Percentiles rank a stretch among this genome's conserved stretches.
These are phyloP conservation scores for Panthera uncia DNA, from an alignment of 2,113 vertebrate genomes.

Conservation along the genomic window DNA sequence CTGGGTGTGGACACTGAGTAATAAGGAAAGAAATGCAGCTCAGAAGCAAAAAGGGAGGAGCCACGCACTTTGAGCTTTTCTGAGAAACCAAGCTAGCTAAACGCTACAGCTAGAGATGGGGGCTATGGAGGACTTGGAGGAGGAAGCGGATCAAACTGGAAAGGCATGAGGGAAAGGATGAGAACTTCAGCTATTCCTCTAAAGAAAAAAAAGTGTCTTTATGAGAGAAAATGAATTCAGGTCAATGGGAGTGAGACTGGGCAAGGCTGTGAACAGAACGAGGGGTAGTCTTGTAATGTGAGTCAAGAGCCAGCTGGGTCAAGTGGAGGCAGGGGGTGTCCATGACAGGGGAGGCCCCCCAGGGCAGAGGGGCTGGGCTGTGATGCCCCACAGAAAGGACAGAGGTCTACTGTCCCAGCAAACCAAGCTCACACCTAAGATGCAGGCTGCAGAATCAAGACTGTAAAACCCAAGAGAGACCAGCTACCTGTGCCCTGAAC, in stretches of 20 bases:
- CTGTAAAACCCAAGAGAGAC: neutral
- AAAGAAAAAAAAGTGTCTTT: neutral
- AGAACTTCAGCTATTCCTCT: neutral
- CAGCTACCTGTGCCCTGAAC: neutral
- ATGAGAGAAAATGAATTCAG: constrained; percentile 34
- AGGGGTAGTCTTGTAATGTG: neutral
- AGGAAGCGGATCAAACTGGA: neutral
- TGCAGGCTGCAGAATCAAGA: neutral
- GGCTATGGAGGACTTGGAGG: neutral
- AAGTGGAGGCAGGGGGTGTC: neutral
- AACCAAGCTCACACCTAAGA: neutral
- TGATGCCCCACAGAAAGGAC: neutral
- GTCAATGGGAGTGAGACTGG: neutral
- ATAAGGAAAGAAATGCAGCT: constrained; percentile 66
- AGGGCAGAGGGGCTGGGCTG: neutral
- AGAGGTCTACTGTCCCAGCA: neutral
- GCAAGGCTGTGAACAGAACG: constrained; percentile 37
- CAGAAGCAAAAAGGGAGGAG: constrained; percentile 62
- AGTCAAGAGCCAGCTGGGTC: constrained; percentile 37
- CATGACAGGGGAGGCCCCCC: neutral
- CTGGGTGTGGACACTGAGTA: constrained; percentile 71
- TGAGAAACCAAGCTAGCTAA: constrained; percentile 18
- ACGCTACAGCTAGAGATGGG: neutral
- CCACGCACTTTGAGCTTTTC: neutral
- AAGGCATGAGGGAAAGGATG: neutral